Conservation (phyloP, 2,113 vertebrate species). For the Paralichthys olivaceus region DNA sequence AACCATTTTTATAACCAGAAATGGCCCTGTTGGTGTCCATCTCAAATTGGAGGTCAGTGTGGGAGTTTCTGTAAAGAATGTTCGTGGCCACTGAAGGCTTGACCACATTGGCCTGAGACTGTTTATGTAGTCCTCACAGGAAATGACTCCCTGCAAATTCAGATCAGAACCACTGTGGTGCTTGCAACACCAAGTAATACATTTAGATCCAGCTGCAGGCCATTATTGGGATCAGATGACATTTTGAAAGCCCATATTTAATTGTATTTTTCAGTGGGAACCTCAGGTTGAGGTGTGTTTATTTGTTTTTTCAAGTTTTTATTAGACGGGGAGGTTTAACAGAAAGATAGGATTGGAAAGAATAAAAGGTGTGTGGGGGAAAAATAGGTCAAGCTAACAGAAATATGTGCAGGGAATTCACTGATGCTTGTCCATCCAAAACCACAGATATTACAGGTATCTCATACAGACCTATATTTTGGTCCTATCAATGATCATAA, state of each 20-base stretch:
- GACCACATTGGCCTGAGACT: slow-evolving; percentile 53
- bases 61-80: slow-evolving; percentile 63
- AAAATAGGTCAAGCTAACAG: background rate
- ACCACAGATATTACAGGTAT: slow-evolving; percentile 13
- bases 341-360: background rate
- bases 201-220: slow-evolving; percentile 43
- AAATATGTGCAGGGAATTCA: background rate
- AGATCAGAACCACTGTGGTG: slow-evolving; percentile 44
- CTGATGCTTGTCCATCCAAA: background rate
- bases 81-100: slow-evolving; percentile 47
- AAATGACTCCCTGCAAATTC: slow-evolving; percentile 70
- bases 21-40: slow-evolving; percentile 46
- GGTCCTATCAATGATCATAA: slow-evolving; percentile 1
- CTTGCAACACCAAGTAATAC: slow-evolving; percentile 41
- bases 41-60: slow-evolving; percentile 52
- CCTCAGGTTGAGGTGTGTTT: background rate
- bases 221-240: slow-evolving; percentile 43
- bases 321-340: background rate
- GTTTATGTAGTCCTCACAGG: slow-evolving; percentile 71
- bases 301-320: background rate
- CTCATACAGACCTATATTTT: background rate
- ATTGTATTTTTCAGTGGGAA: slow-evolving; percentile 12
- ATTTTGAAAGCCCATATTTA: slow-evolving; percentile 23
- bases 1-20: slow-evolving; percentile 45
- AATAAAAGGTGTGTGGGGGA: background rate